phyloP scores from a whole-genome alignment of 2,113 vertebrate species.

The Mormyrus iriodes region DNA sequence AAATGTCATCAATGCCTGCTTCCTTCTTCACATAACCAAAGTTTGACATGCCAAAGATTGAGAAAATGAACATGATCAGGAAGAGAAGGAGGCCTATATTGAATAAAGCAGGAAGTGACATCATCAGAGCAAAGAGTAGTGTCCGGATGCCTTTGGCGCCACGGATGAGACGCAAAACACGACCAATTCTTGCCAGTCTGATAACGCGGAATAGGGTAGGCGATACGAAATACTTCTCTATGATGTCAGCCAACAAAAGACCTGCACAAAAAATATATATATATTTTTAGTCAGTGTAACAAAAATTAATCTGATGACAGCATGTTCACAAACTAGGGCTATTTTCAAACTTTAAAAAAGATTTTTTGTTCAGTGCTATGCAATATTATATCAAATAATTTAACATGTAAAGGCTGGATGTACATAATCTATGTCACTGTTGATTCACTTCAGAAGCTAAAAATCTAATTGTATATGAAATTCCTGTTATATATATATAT shows the following conservation, averaged over 20 bases:
- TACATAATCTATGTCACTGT: slow-evolving; percentile 89
- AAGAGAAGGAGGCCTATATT: slow-evolving; percentile 93
- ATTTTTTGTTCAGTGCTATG: not conserved
- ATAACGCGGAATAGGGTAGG: slow-evolving; percentile 90
- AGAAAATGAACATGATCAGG: slow-evolving; percentile 96
- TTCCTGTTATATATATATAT: too few relatives aligned
- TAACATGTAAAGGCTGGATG: slow-evolving; percentile 95
- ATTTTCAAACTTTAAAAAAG: not conserved
- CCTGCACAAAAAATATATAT: slow-evolving; percentile 55
- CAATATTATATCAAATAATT: not conserved
- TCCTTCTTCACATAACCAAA: slow-evolving; percentile 89
- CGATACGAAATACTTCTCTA: slow-evolving; percentile 91
- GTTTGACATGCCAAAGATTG: slow-evolving; percentile 95
- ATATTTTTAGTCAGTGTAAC: not conserved
- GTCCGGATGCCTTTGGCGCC: slow-evolving; percentile 94
- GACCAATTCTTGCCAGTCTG: slow-evolving; percentile 83
- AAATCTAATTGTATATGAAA: too few relatives aligned
- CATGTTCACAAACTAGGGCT: too few relatives aligned
- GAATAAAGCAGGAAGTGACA: slow-evolving; percentile 93
- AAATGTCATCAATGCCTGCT: slow-evolving; percentile 80
- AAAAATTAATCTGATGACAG: not conserved
- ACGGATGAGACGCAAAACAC: slow-evolving; percentile 82
- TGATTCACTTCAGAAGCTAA: too few relatives aligned
- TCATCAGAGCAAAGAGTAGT: slow-evolving; percentile 90
- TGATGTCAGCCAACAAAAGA: slow-evolving; percentile 79